Evolutionary conservation across 2,797 vertebrate genomes (phyloP).

Genomic region (Malacoraja senta): DNA sequence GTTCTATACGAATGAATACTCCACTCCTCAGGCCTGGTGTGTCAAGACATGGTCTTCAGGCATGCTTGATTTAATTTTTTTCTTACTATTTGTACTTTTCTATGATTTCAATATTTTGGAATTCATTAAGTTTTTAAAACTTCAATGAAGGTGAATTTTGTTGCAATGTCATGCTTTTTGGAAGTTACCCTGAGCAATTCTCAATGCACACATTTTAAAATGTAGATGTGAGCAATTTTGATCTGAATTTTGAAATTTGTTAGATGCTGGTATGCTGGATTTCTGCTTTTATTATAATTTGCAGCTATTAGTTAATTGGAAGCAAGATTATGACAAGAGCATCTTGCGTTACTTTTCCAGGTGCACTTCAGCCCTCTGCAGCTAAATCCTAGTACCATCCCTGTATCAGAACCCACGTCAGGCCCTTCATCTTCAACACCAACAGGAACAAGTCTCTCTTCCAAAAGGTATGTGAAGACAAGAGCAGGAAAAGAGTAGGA

Average conservation of each 20-base stretch:
- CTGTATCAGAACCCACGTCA: not conserved
- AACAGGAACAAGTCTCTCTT: constrained; percentile 38
- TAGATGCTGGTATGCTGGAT: not conserved
- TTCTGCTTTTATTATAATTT: not conserved
- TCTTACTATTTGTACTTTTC: not conserved
- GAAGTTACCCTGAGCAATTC: not conserved
- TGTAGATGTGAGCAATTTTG: not conserved
- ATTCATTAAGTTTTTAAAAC: not conserved
- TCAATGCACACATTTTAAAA: not conserved
- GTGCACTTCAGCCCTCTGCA: constrained; percentile 36
- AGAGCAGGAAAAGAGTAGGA: not conserved
- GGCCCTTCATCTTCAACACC: constrained; percentile 32
- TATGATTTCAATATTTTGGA: not conserved
- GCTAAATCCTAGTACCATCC: not conserved
- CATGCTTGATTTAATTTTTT: constrained; percentile 38
- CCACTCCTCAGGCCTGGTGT: not conserved
- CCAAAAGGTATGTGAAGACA: not conserved
- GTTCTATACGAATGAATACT: constrained; percentile 42
- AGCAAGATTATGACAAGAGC: not conserved
- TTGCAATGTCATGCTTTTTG: too few species aligned
- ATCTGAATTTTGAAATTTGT: not conserved
- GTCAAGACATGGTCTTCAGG: constrained; percentile 25
- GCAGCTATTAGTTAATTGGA: not conserved
- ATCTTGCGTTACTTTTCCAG: not conserved
- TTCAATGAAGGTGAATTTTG: not conserved